Percentiles rank a stretch among this genome's conserved stretches.
Evolutionary conservation across 2,113 vertebrate species (phyloP).

Genomic region (Embiotoca jacksoni): DNA sequence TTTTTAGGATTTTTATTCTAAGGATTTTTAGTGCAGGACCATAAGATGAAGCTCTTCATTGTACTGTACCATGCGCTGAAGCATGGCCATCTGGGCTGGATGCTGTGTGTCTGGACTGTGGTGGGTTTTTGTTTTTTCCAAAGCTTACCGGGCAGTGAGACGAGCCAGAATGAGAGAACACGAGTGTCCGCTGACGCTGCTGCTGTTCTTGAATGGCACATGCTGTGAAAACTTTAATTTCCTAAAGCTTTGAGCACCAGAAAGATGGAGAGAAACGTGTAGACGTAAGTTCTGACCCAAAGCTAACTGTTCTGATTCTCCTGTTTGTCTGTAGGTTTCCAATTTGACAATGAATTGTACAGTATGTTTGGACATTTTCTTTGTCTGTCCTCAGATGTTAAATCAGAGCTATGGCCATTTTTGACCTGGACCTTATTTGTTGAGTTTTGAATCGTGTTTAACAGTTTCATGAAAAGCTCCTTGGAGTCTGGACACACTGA

Average conservation of each 20-base stretch:
- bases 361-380: constrained; percentile 32
- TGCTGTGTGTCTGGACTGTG: constrained; percentile 52
- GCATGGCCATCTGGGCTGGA: constrained; percentile 43
- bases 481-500: not conserved
- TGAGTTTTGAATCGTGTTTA: not conserved
- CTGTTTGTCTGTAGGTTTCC: constrained; percentile 47
- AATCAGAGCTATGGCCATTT: constrained; percentile 29
- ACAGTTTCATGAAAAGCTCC: not conserved
- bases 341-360: constrained; percentile 41
- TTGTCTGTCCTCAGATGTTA: constrained; percentile 26
- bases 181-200: constrained; percentile 21
- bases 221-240: constrained; percentile 73
- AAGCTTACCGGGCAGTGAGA: constrained; percentile 24
- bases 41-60: constrained; percentile 51
- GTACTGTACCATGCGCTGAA: constrained; percentile 60
- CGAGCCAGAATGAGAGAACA: constrained; percentile 79
- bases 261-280: constrained; percentile 27
- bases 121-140: not conserved
- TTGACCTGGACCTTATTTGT: constrained; percentile 1
- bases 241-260: constrained; percentile 71
- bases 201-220: constrained; percentile 78
- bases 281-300: constrained; percentile 44
- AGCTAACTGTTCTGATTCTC: constrained; percentile 55
- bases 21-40: constrained; percentile 52
- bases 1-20: constrained; percentile 32